Evolutionary conservation across 2,888 invertebrate species (phyloP).

Genomic region (Drosophila picticornis): DNA sequence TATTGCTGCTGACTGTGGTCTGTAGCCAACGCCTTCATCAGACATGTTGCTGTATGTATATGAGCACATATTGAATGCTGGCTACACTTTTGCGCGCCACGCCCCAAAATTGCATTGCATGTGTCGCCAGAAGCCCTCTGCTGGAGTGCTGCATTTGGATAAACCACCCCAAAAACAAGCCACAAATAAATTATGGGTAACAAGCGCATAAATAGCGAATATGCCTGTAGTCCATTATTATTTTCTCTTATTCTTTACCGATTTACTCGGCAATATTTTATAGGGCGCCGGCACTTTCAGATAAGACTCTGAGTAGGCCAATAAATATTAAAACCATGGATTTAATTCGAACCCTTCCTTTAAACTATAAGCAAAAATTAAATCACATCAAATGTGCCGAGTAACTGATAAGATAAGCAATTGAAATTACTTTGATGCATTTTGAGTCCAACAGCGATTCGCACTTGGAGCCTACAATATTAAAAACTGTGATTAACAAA

Average conservation of each 20-base stretch:
- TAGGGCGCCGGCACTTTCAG: conserved; percentile 6
- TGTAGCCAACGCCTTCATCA: conserved; percentile 26
- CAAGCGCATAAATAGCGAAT: conserved; percentile 74
- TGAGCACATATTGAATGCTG: conserved; percentile 46
- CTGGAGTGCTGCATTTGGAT: conserved; percentile 2
- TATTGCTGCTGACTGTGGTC: conserved; percentile 25
- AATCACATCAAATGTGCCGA: conserved; percentile 1
- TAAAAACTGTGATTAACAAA: background rate
- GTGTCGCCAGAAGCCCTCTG: background rate
- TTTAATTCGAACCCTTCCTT: conserved; percentile 15
- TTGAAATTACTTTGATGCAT: background rate
- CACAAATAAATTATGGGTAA: conserved; percentile 68
- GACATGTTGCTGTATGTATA: conserved; percentile 23
- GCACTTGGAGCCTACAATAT: background rate
- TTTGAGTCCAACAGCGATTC: background rate
- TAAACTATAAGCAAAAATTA: background rate
- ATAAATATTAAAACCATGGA: conserved; percentile 25
- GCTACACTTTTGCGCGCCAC: conserved; percentile 30
- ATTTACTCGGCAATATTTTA: conserved; percentile 34
- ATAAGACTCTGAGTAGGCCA: conserved; percentile 17
- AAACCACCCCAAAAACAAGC: conserved; percentile 8
- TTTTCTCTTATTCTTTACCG: conserved; percentile 19
- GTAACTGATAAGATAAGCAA: conserved; percentile 9
- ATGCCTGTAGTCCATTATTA: conserved; percentile 47
- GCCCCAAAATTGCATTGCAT: conserved; percentile 35